Evolutionary conservation across 92 coral and sea anemone species (phyloP).

Genomic region (Palythoa heliodiscus): DNA sequence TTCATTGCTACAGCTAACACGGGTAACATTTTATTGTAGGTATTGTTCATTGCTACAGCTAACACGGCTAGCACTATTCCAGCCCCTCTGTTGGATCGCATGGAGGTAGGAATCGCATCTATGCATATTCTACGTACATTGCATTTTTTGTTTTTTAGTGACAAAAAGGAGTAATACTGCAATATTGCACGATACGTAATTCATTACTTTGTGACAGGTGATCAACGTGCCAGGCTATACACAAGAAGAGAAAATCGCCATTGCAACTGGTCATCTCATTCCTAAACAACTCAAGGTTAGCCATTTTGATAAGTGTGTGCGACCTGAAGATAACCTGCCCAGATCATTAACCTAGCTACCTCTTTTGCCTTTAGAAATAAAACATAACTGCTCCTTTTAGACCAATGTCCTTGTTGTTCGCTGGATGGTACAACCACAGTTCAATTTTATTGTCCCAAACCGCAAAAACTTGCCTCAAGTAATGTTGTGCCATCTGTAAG

Average conservation of each 20-base stretch:
- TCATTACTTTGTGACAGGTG: conserved; percentile 45
- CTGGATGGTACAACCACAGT: no score
- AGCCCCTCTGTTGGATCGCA: conserved; percentile 83
- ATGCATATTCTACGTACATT: neutral
- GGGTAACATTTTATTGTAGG: conserved; percentile 57
- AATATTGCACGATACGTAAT: no score
- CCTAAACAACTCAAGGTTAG: conserved; percentile 89
- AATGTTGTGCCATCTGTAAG: no score
- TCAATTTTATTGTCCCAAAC: no score
- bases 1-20: neutral
- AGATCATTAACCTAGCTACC: no score
- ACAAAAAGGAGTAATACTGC: no score
- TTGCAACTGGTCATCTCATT: conserved; percentile 77
- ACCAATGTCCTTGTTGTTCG: no score
- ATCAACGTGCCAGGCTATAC: conserved; percentile 89
- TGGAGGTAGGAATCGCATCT: conserved; percentile 69
- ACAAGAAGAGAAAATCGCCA: conserved; percentile 83
- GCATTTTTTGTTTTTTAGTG: neutral
- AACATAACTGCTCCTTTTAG: no score
- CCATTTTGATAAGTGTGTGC: no score
- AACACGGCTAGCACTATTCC: conserved; percentile 80
- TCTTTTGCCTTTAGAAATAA: no score
- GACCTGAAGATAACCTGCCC: no score
- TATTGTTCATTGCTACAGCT: conserved; percentile 85
- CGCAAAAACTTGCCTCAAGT: no score